phyloP scores from a whole-genome alignment of 2,113 vertebrate species.

The Uria lomvia region DNA sequence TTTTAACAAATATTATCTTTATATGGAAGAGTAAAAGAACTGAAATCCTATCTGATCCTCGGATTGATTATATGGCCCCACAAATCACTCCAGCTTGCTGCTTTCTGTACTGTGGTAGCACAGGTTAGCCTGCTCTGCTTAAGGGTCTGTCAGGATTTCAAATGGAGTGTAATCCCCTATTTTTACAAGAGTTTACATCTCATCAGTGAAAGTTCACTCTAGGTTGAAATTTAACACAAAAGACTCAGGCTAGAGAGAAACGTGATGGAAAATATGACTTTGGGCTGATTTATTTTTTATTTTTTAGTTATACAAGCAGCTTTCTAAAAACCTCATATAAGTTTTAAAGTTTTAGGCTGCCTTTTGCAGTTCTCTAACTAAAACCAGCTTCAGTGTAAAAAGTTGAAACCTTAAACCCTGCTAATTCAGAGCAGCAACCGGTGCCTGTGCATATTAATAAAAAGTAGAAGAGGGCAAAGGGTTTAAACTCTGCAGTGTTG shows the following conservation, averaged over 20 bases:
- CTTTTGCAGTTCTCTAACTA: constrained; percentile 8
- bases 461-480: constrained; percentile 33
- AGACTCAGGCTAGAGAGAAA: not conserved
- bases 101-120: not conserved
- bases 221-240: constrained; percentile 57
- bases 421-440: constrained; percentile 5
- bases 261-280: constrained; percentile 55
- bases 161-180: constrained; percentile 20
- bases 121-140: not conserved
- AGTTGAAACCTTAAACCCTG: constrained; percentile 31
- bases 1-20: constrained; percentile 64
- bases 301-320: not conserved
- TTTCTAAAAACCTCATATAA: constrained; percentile 48
- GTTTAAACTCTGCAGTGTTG: not conserved
- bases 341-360: constrained; percentile 46
- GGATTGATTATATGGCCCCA: constrained; percentile 39
- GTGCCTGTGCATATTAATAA: constrained; percentile 51
- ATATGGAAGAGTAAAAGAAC: constrained; percentile 55
- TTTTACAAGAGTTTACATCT: constrained; percentile 42
- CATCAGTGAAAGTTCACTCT: constrained; percentile 44
- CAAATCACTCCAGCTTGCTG: constrained; percentile 5
- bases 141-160: constrained; percentile 22
- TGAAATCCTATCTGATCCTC: constrained; percentile 52
- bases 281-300: not conserved
- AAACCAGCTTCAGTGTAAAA: constrained; percentile 37